A percentile compares a stretch with the other conserved stretches of the same genome.
Evolutionary conservation across 2,797 vertebrate genomes (phyloP).

Genomic region (Chelonia mydas): DNA sequence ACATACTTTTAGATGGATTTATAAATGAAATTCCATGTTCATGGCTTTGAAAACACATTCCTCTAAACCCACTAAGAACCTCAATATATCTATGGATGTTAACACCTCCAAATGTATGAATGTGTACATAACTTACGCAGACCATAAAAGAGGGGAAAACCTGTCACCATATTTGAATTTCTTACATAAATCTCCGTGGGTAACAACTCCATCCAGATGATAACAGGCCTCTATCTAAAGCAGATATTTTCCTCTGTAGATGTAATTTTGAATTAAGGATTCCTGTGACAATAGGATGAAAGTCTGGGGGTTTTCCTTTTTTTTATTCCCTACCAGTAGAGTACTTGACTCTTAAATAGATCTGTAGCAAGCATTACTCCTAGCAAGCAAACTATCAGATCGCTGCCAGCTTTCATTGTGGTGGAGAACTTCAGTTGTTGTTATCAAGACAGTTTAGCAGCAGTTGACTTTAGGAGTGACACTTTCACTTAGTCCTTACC

Average conservation of each 20-base stretch:
- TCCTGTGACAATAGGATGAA: background rate
- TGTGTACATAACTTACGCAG: slow-evolving; percentile 34
- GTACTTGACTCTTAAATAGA: background rate
- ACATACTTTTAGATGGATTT: slow-evolving; percentile 28
- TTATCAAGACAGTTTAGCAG: slow-evolving; percentile 2
- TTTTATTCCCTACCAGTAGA: background rate
- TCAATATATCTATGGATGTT: slow-evolving; percentile 30
- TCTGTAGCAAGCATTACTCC: background rate
- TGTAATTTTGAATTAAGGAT: background rate
- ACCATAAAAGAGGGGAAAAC: background rate
- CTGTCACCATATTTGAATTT: slow-evolving; percentile 44
- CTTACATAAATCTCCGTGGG: slow-evolving; percentile 59
- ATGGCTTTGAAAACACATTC: background rate
- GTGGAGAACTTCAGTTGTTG: slow-evolving; percentile 16
- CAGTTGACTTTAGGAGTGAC: background rate
- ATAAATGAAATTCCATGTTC: slow-evolving; percentile 13
- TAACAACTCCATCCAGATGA: slow-evolving; percentile 15
- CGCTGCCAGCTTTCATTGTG: background rate
- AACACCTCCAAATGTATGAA: slow-evolving; percentile 43
- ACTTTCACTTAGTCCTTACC: background rate
- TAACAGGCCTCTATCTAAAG: slow-evolving; percentile 36
- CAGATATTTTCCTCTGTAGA: slow-evolving; percentile 39
- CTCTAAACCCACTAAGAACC: background rate
- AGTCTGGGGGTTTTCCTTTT: background rate
- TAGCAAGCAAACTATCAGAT: background rate